Percentiles rank a stretch among this genome's conserved stretches.
Evolutionary conservation across 2,113 vertebrate genomes (phyloP).

Genomic region (Polyodon spathula): DNA sequence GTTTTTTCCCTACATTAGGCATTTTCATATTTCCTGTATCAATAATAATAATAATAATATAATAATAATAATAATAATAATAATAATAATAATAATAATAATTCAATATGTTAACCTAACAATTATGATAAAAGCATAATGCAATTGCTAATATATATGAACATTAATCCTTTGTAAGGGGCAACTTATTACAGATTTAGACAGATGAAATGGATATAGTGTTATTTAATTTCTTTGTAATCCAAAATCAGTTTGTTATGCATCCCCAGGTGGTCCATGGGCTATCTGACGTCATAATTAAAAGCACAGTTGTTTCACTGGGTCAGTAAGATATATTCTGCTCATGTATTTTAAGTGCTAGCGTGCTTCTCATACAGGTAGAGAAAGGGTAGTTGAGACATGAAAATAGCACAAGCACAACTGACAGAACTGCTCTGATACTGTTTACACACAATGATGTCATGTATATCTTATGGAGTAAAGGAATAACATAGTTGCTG

Average conservation of each 20-base stretch:
- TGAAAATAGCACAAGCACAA: slow-evolving; percentile 19
- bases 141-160: background rate
- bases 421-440: slow-evolving; percentile 27
- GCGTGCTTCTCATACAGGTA: slow-evolving; percentile 34
- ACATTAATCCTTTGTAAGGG: background rate
- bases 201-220: slow-evolving; percentile 20
- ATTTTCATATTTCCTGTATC: too few species aligned
- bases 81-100: too few species aligned
- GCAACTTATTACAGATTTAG: slow-evolving; percentile 7
- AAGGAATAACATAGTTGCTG: slow-evolving; percentile 32
- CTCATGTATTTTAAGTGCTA: slow-evolving; percentile 51
- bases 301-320: slow-evolving; percentile 18
- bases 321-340: background rate
- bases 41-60: too few species aligned
- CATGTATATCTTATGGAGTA: slow-evolving; percentile 42
- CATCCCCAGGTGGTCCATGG: slow-evolving; percentile 22
- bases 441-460: slow-evolving; percentile 47
- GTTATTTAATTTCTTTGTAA: slow-evolving; percentile 27
- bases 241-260: slow-evolving; percentile 28
- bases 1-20: too few species aligned
- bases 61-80: too few species aligned
- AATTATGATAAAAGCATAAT: too few species aligned
- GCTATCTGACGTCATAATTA: slow-evolving; percentile 17
- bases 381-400: slow-evolving; percentile 48
- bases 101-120: too few species aligned